phyloP scores from a whole-genome alignment of 92 coral and sea anemone genomes.

The Metridium senile region DNA sequence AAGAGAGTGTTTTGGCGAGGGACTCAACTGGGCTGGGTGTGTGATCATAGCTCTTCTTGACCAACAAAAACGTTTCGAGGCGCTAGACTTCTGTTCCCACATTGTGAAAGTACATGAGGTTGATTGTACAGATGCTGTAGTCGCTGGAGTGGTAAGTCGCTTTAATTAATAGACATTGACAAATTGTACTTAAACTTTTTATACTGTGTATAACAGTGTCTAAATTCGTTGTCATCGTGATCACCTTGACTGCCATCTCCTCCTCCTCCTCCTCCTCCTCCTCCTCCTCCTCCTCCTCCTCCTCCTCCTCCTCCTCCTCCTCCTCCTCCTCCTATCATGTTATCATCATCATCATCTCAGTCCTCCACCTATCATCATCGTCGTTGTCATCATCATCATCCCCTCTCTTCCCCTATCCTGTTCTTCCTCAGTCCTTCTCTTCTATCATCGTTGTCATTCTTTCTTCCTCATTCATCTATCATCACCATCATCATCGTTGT shows the following conservation, averaged over 20 bases:
- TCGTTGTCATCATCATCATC: not conserved
- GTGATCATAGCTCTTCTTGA: slow-evolving; percentile 83
- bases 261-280: too few species aligned
- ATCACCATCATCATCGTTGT: not conserved
- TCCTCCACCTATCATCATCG: not conserved
- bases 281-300: too few species aligned
- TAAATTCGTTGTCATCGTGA: not conserved
- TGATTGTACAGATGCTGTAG: slow-evolving; percentile 87
- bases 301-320: too few species aligned
- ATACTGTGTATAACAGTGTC: too few species aligned
- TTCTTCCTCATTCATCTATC: too few species aligned
- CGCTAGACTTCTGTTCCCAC: slow-evolving; percentile 94
- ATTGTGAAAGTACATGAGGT: slow-evolving; percentile 92
- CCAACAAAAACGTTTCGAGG: slow-evolving; percentile 93
- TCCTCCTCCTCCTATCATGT: too few species aligned
- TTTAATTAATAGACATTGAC: not conserved
- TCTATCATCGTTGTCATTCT: too few species aligned
- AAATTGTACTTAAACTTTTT: too few species aligned
- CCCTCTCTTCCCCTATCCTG: too few species aligned
- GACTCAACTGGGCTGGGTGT: slow-evolving; percentile 98
- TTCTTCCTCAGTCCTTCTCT: too few species aligned
- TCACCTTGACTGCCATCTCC: not conserved
- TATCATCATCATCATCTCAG: not conserved
- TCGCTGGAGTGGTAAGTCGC: slow-evolving; percentile 98
- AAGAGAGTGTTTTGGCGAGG: slow-evolving; percentile 95